Evolutionary conservation across 2,888 invertebrate genomes (phyloP).

Genomic region (Malthinus flaveolus): DNA sequence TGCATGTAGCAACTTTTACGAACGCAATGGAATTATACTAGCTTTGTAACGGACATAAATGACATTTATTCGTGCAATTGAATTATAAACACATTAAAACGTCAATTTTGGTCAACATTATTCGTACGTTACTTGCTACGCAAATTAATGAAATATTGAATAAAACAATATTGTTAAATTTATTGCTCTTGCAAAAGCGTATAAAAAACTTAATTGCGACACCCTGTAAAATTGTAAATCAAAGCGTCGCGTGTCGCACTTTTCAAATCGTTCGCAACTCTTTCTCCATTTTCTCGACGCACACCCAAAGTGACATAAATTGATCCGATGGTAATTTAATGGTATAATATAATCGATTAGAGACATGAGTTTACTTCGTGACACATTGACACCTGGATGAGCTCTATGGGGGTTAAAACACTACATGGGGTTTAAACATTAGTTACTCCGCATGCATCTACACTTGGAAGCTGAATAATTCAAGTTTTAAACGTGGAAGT

Average conservation of each 20-base stretch:
- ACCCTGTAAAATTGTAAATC: too few species aligned
- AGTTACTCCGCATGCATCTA: constrained; percentile 30
- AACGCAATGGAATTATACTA: constrained; percentile 18
- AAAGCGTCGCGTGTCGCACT: too few species aligned
- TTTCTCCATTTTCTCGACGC: not conserved
- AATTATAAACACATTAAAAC: constrained; percentile 26
- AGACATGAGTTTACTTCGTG: constrained; percentile 19
- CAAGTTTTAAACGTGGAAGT: constrained; percentile 17
- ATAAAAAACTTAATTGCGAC: not conserved
- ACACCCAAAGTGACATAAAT: not conserved
- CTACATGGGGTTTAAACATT: constrained; percentile 29
- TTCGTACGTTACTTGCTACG: constrained; percentile 1
- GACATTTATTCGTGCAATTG: constrained; percentile 27
- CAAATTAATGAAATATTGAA: not conserved
- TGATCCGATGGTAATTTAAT: too few species aligned
- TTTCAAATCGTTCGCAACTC: too few species aligned
- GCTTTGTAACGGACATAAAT: constrained; percentile 18
- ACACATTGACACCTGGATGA: constrained; percentile 27
- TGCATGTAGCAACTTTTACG: too few species aligned
- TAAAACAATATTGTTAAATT: not conserved
- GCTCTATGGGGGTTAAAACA: constrained; percentile 29
- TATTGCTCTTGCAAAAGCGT: not conserved
- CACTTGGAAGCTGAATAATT: constrained; percentile 28
- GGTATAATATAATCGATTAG: not conserved
- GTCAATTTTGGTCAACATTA: constrained; percentile 15